A percentile compares a stretch with the other conserved stretches of the same genome.
These are phyloP conservation scores for Tokudaia tokunoshimensis DNA, from an alignment of 2,797 vertebrate species.

Conservation along the genomic window DNA sequence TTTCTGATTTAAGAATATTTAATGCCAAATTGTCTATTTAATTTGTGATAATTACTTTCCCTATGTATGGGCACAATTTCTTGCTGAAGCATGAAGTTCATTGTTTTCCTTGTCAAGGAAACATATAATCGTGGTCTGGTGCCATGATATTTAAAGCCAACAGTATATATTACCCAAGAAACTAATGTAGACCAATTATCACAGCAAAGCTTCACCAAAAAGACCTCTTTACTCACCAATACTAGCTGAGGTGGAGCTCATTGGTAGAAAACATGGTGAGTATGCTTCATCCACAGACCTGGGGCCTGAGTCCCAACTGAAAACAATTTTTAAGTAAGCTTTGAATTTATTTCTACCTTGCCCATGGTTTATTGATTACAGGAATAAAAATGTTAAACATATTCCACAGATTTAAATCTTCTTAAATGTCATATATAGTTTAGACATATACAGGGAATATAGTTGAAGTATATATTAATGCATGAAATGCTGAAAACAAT, in stretches of 20 bases:
- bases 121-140: not conserved
- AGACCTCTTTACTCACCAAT: not conserved
- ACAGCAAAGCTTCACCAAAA: not conserved
- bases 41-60: not conserved
- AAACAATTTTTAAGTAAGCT: not conserved
- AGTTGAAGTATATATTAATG: too few relatives aligned
- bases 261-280: not conserved
- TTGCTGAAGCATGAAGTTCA: not conserved
- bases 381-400: not conserved
- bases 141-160: not conserved
- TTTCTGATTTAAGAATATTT: not conserved
- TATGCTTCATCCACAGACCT: not conserved
- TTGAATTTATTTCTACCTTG: not conserved
- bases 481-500: not conserved
- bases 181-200: not conserved
- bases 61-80: not conserved
- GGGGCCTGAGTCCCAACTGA: not conserved
- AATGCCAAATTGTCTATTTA: not conserved
- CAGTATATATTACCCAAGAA: not conserved
- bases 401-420: not conserved
- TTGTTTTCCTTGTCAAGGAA: not conserved
- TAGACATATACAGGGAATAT: not conserved
- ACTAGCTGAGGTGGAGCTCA: not conserved
- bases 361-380: not conserved
- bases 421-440: not conserved